A percentile compares a stretch with the other conserved stretches of the same genome.
Evolutionary conservation across 2,888 invertebrate genomes (phyloP).

Genomic region (Athalia cordata): DNA sequence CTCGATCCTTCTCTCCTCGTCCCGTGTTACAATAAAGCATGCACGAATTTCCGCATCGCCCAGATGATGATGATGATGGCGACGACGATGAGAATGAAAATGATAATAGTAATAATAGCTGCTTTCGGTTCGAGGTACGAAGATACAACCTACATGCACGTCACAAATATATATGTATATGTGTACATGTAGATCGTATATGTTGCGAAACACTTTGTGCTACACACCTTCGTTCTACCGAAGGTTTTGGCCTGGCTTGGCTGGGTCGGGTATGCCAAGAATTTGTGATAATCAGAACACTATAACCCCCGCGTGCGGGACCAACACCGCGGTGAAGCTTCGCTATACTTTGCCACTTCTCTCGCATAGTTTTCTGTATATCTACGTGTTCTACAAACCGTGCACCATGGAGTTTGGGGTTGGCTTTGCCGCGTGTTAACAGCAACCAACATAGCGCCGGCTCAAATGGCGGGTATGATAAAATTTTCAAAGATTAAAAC

Average conservation of each 20-base stretch:
- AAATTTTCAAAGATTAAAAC: conserved; percentile 14
- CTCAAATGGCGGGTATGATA: not conserved
- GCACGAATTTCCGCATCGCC: too few relatives aligned
- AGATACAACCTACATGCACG: not conserved
- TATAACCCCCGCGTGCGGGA: not conserved
- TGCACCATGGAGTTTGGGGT: not conserved
- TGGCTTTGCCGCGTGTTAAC: not conserved
- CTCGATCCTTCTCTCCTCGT: too few relatives aligned
- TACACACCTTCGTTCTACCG: too few relatives aligned
- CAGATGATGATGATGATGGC: too few relatives aligned
- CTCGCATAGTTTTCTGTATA: conserved; percentile 35
- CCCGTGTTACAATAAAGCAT: too few relatives aligned
- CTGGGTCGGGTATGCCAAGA: conserved; percentile 30
- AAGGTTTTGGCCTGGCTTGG: not conserved
- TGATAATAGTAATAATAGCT: too few relatives aligned
- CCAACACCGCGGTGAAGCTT: not conserved
- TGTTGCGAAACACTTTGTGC: conserved; percentile 36
- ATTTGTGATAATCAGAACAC: conserved; percentile 41
- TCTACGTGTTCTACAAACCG: not conserved
- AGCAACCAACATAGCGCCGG: too few relatives aligned
- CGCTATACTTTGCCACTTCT: conserved; percentile 11
- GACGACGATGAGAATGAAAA: too few relatives aligned
- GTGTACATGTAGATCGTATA: not conserved
- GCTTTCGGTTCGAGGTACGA: too few relatives aligned
- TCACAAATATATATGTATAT: not conserved